Base-by-base conservation (phyloP, 2,113 vertebrate species). In the Pomatostomus ruficeps region DNA sequence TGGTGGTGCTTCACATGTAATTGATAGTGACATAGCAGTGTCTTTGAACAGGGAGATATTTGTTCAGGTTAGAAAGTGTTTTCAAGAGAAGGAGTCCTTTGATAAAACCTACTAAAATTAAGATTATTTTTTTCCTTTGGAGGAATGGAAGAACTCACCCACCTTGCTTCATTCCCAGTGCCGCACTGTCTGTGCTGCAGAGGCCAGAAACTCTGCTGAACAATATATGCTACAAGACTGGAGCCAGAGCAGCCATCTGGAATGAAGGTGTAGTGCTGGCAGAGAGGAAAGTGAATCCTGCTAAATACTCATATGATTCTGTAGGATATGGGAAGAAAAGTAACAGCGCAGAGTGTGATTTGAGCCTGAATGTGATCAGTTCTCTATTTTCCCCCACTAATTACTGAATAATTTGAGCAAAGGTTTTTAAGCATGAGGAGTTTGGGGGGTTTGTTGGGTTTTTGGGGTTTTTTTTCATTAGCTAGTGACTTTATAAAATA, bases 151-250 rank as follows among this genome's bases (percentile, higher is more conserved):
- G 28, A 61, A 42, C 19, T 85, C 13, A 40, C 12, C 19, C 0
- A 1, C n/a, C n/a, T 75, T 46, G 28, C 54, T 52, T 82, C 58
- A 40, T 1, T 2, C 14, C 21, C 23, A 26, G 2, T 11, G 31
- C 28, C 33, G 45, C 1, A 0, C 23, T 55, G 40, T 19, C n/a
- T 35, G 23, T 66, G 35, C 35, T 73, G 71, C 0, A 0, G 35
- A 54, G 42, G 38, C 42, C 36, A 24, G 33, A 45, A 55, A 21
- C 9, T 70, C 62, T 35, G 13, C 61, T 55, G 71, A 48, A 46
- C 12, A 54, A 15, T 25, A 17, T 3, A 5, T 1, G 1, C 66
- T 40, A 23, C 40, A 21, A 22, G 35, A 12, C 25, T 75, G 58
- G 51, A 70, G 51, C 46, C 87, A 89, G 73, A 89, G 65, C 65